These are phyloP conservation scores for Therioaphis trifolii DNA, from an alignment of 2,888 invertebrate species.

Conservation along the genomic window DNA sequence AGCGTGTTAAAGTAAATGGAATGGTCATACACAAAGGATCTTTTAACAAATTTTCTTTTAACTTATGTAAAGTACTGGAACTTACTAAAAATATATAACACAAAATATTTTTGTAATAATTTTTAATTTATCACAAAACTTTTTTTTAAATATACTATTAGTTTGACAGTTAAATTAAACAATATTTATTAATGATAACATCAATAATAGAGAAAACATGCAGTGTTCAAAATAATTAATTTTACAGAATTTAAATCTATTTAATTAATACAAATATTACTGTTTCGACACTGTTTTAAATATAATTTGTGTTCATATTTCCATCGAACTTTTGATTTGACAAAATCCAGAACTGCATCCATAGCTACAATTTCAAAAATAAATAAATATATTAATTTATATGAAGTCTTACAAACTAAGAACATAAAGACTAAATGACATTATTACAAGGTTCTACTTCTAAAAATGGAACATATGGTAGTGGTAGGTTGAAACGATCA, in stretches of 20 bases:
- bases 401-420: not conserved
- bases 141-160: too few relatives aligned
- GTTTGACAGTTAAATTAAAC: too few relatives aligned
- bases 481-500: constrained; percentile 35
- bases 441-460: constrained; percentile 23
- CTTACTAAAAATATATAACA: constrained; percentile 11
- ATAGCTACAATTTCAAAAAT: not conserved
- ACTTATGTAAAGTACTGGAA: not conserved
- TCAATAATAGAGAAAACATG: too few relatives aligned
- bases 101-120: not conserved
- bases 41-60: constrained; percentile 1
- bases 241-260: not conserved
- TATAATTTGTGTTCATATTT: constrained; percentile 25
- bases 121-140: too few relatives aligned
- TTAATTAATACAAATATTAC: not conserved
- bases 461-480: constrained; percentile 19
- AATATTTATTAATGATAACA: too few relatives aligned
- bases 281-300: constrained; percentile 10
- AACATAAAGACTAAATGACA: not conserved
- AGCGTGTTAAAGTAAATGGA: not conserved
- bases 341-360: constrained; percentile 45
- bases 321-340: constrained; percentile 45
- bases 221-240: not conserved
- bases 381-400: not conserved
- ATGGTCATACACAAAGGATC: not conserved